Percentiles rank a stretch among this genome's conserved stretches.
These are phyloP conservation scores for Branchinecta lynchi DNA, from an alignment of 1,140 invertebrate species.

Conservation along the genomic window DNA sequence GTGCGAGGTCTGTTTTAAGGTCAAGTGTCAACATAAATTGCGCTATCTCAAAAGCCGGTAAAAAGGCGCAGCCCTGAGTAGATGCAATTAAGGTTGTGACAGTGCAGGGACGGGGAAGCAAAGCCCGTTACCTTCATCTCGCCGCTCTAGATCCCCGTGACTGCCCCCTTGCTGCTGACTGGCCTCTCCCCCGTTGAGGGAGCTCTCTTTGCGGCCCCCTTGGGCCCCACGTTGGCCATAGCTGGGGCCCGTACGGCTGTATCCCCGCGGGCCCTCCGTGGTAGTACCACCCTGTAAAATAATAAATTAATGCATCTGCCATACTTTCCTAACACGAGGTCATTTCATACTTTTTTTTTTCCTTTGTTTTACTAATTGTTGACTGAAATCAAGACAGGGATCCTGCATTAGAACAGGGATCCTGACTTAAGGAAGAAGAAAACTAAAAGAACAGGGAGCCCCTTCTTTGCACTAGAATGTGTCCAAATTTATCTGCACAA, in stretches of 20 bases:
- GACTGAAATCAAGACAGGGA: neutral
- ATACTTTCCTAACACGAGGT: neutral
- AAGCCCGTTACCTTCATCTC: neutral
- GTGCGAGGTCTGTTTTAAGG: too few relatives aligned
- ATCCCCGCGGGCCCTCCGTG: neutral
- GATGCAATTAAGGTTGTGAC: too few relatives aligned
- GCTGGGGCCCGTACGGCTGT: neutral
- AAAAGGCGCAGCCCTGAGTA: too few relatives aligned
- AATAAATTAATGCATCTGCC: neutral
- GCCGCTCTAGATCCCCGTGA: slow-evolving; percentile 1
- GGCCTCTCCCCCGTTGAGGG: neutral
- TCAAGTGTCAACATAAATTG: too few relatives aligned
- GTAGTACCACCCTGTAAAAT: neutral
- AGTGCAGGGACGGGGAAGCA: too few relatives aligned
- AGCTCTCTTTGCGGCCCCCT: neutral
- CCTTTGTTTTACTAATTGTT: neutral
- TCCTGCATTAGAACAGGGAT: neutral
- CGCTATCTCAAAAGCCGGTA: too few relatives aligned
- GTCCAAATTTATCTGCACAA: too few relatives aligned
- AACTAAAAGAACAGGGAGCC: neutral
- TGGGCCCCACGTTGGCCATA: neutral
- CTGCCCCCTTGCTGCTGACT: neutral
- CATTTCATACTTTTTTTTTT: too few relatives aligned
- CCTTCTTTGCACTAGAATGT: neutral
- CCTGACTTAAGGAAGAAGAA: neutral